These are phyloP conservation scores for Agonopterix subpropinquella DNA, from an alignment of 2,888 invertebrate species.

Conservation along the genomic window DNA sequence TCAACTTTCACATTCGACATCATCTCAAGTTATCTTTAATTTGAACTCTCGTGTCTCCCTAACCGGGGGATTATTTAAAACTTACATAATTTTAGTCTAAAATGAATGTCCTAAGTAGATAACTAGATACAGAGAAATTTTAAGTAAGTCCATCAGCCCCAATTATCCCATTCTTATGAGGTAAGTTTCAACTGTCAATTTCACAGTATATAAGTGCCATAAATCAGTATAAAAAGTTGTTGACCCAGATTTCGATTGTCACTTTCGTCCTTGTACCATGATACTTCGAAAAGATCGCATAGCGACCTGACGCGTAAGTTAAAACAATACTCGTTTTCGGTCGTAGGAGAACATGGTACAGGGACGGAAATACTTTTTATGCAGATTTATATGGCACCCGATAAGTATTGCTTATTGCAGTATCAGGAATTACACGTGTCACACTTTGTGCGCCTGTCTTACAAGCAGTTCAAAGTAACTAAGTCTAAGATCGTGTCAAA, in stretches of 20 bases:
- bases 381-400: neutral
- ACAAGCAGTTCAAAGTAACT: constrained; percentile 44
- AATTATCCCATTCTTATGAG: neutral
- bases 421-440: constrained; percentile 36
- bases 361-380: no score
- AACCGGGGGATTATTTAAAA: constrained; percentile 1
- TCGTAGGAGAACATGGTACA: no score
- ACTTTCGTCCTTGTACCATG: no score
- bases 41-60: constrained; percentile 8
- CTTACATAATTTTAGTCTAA: constrained; percentile 7
- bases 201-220: neutral
- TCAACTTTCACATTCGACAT: neutral
- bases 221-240: constrained; percentile 6
- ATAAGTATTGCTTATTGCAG: constrained; percentile 48
- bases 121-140: neutral
- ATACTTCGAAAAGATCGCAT: no score
- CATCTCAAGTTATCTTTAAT: constrained; percentile 4
- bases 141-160: constrained; percentile 2
- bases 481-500: constrained; percentile 1
- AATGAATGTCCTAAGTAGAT: neutral
- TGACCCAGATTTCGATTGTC: no score
- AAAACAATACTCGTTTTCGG: no score
- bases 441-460: constrained; percentile 67
- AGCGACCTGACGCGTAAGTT: no score
- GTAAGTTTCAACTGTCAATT: constrained; percentile 3